These are phyloP conservation scores for Amiota mariae DNA, from an alignment of 2,888 invertebrate genomes.

Conservation along the genomic window DNA sequence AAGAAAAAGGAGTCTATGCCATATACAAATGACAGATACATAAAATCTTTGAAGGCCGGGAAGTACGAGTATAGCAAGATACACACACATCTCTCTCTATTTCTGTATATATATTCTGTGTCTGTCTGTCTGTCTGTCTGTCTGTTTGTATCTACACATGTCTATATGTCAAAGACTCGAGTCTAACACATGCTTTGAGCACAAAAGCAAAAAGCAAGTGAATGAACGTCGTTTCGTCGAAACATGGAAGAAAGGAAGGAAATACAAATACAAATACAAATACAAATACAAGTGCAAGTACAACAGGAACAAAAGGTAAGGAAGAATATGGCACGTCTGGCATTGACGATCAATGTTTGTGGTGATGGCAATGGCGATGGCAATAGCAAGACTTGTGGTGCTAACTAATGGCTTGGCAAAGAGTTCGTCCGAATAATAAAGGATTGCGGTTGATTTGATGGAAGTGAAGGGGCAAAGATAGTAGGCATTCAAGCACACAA, in stretches of 20 bases:
- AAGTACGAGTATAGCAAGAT: too few species aligned
- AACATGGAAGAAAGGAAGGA: not conserved
- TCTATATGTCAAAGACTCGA: not conserved
- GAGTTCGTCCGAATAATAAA: not conserved
- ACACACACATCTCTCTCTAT: not conserved
- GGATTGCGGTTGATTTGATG: not conserved
- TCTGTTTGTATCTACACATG: conserved; percentile 2
- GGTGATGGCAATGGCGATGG: conserved; percentile 6
- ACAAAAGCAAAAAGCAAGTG: not conserved
- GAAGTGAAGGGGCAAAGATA: not conserved
- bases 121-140: not conserved
- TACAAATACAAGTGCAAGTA: not conserved
- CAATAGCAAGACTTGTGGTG: conserved; percentile 4
- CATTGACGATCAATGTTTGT: conserved; percentile 26
- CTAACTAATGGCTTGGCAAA: not conserved
- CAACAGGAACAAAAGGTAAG: not conserved
- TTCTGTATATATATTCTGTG: not conserved
- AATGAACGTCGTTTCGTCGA: not conserved
- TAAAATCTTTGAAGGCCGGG: too few species aligned
- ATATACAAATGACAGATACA: too few species aligned
- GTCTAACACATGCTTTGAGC: conserved; percentile 1
- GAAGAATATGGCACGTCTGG: conserved; percentile 16
- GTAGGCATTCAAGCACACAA: not conserved
- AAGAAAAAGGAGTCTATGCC: too few species aligned
- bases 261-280: not conserved